A percentile compares a stretch with the other conserved stretches of the same genome.
phyloP scores from a whole-genome alignment of 2,113 vertebrate genomes.

The Symphodus melops region DNA sequence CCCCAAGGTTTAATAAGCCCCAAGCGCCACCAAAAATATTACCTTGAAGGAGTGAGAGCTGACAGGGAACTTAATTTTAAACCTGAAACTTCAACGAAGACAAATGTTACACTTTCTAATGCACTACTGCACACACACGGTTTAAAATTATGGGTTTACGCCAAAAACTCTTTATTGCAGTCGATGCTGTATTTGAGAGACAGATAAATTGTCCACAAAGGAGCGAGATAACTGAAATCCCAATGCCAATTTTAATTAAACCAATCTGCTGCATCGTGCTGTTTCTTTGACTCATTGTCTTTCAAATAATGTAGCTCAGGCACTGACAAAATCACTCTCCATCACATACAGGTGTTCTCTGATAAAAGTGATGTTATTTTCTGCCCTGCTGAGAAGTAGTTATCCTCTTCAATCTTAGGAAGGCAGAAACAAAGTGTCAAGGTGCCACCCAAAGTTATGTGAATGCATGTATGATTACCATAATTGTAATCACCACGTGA shows the following conservation, averaged over 20 bases:
- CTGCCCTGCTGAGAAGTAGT: slow-evolving; percentile 14
- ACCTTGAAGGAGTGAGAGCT: too few species aligned
- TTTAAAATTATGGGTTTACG: slow-evolving; percentile 9
- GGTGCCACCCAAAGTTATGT: background rate
- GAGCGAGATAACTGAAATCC: slow-evolving; percentile 37
- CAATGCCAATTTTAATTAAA: slow-evolving; percentile 66
- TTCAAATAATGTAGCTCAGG: slow-evolving; percentile 53
- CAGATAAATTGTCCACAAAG: slow-evolving; percentile 18
- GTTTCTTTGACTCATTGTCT: slow-evolving; percentile 42
- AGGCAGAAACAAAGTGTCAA: slow-evolving; percentile 9
- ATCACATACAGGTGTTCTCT: slow-evolving; percentile 49
- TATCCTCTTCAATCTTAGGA: slow-evolving; percentile 22
- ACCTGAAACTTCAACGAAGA: too few species aligned
- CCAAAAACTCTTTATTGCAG: background rate
- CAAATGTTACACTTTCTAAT: too few species aligned
- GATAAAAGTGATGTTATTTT: slow-evolving; percentile 44
- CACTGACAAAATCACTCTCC: slow-evolving; percentile 51
- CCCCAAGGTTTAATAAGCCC: background rate
- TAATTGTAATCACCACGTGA: too few species aligned
- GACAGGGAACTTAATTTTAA: too few species aligned
- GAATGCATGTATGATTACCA: too few species aligned
- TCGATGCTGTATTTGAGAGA: slow-evolving; percentile 9
- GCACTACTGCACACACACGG: background rate
- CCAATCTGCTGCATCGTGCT: slow-evolving; percentile 44
- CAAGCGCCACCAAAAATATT: too few species aligned